phyloP scores from a whole-genome alignment of 2,113 vertebrate species.

The Mola mola region DNA sequence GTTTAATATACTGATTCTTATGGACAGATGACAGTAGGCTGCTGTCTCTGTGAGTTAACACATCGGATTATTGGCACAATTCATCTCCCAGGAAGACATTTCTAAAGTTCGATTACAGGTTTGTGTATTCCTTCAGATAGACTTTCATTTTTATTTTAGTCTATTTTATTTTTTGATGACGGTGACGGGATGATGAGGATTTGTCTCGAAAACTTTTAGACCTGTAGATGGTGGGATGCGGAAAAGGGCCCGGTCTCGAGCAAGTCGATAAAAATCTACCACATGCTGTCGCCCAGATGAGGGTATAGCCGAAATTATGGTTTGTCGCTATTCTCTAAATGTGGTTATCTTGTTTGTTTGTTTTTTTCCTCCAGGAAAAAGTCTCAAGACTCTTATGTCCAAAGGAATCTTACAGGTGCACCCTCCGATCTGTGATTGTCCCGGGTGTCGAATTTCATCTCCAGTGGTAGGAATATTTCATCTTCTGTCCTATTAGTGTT shows the following conservation, averaged over 20 bases:
- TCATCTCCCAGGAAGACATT: slow-evolving; percentile 7
- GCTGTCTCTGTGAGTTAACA: slow-evolving; percentile 32
- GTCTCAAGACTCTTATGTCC: slow-evolving; percentile 99
- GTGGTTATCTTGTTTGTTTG: slow-evolving; percentile 14
- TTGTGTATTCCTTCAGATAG: background rate
- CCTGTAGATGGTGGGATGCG: slow-evolving; percentile 8
- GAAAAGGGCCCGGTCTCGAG: background rate
- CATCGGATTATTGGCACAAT: slow-evolving; percentile 9
- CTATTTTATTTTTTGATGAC: too few relatives aligned
- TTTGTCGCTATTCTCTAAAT: slow-evolving; percentile 6
- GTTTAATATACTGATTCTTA: slow-evolving; percentile 55
- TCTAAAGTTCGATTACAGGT: background rate
- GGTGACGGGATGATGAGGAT: too few relatives aligned
- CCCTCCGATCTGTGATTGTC: slow-evolving; percentile 99
- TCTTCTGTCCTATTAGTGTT: slow-evolving; percentile 16
- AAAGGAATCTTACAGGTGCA: slow-evolving; percentile 99
- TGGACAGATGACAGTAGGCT: slow-evolving; percentile 61
- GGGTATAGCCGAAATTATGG: background rate
- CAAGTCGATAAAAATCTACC: background rate
- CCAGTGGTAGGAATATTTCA: slow-evolving; percentile 92
- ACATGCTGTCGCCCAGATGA: slow-evolving; percentile 3
- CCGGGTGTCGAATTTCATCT: slow-evolving; percentile 99
- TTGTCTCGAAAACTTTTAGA: background rate
- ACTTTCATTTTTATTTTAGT: background rate
- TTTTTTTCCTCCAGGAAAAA: slow-evolving; percentile 88